Conservation (phyloP, 2,113 vertebrate species). For the Oostethus manadensis region DNA sequence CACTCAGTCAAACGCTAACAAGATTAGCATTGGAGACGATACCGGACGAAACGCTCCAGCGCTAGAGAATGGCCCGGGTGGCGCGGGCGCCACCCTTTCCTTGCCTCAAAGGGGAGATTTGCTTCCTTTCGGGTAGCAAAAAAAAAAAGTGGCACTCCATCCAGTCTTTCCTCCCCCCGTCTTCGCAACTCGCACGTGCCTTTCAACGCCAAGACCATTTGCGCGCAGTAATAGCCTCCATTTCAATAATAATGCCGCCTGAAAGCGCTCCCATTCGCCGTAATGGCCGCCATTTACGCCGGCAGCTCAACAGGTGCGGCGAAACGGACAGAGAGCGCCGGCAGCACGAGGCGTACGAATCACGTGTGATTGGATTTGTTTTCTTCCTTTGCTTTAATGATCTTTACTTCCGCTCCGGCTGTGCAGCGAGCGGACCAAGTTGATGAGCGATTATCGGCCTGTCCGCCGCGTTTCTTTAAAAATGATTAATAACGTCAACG, state of each 20-base stretch:
- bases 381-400: background rate
- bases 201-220: too few relatives aligned
- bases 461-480: too few relatives aligned
- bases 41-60: background rate
- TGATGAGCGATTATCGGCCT: background rate
- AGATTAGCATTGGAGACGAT: background rate
- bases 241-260: slow-evolving; percentile 1
- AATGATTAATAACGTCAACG: too few relatives aligned
- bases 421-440: background rate
- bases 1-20: background rate
- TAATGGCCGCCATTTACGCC: slow-evolving; percentile 2
- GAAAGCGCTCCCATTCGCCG: background rate
- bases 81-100: background rate
- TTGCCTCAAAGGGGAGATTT: too few relatives aligned
- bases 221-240: background rate
- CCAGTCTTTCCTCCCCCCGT: too few relatives aligned
- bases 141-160: too few relatives aligned
- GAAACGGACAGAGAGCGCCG: background rate
- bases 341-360: background rate
- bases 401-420: background rate
- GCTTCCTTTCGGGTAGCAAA: too few relatives aligned
- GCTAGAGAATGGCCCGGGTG: background rate
- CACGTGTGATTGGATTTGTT: slow-evolving; percentile 2
- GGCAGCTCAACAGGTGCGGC: slow-evolving; percentile 3
- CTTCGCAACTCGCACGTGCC: too few relatives aligned